Evolutionary conservation across 2,888 invertebrate genomes (phyloP), one percentile per base, ranked within the genome.

Genomic region (Xestoiulus laeticollis): DNA sequence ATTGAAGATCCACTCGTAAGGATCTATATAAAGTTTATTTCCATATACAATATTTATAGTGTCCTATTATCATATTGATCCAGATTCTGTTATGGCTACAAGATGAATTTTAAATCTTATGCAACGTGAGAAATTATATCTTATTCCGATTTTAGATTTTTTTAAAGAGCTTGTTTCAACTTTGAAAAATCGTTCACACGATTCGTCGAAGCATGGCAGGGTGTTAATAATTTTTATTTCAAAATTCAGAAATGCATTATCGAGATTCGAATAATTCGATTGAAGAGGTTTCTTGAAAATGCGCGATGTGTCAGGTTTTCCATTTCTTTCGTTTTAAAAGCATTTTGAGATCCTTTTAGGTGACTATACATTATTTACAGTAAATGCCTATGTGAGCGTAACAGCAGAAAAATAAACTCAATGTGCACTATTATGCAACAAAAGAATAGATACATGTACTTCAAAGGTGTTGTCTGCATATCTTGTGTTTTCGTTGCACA

Each of bases 341-440:
- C 68, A 68, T 68, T 68, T 68, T 0, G 8, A 68, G 68, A 68
- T 68, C 26, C 53, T 68, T 68, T 68, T 26, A 6, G 68, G 68
- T 68, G 68, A 26, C 68, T 68, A 26, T 68, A 22, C 26, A 26
- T 3, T 22, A 10, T 38, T 38, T 38, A 38, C 33, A 6, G 33
- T 6, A 38, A 38, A 48, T 68, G 68, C 68, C 26, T 68, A 68
- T 8, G n/a, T 26, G 68, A 68, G 26, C 68, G 68, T 22, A 68
- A 26, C 10, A 8, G 5, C 68, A 68, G 68, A 68, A 26, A 26
- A 53, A 53, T 53, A 53, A 68, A 68, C 26, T 68, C 68, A 26
- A 26, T 26, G 68, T 68, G 68, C 68, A 26, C 68, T 26, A 68
- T 68, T 68, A 68, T 68, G 68, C 68, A n/a, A 68, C 68, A 68